These are phyloP conservation scores for Lepidocolaptes lacrymiger DNA, from an alignment of 2,797 vertebrate species.

Conservation along the genomic window DNA sequence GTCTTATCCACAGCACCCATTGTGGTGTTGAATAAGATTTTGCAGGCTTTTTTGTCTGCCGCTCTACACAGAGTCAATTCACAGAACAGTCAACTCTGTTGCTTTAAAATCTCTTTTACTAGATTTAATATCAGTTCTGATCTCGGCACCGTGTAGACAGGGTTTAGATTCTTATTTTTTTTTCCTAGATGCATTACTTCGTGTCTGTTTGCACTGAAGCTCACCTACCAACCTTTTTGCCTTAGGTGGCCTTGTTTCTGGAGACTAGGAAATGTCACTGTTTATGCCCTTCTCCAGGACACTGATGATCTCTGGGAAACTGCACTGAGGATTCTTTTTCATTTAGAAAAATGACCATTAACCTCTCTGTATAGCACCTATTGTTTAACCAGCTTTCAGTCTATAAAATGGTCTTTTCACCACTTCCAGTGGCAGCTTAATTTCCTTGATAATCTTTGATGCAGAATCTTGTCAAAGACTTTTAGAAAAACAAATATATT, in stretches of 20 bases:
- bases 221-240: not conserved
- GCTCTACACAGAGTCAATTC: not conserved
- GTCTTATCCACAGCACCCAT: not conserved
- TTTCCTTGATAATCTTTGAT: not conserved
- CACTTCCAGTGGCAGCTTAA: not conserved
- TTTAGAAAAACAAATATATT: not conserved
- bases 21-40: not conserved
- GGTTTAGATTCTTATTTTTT: not conserved
- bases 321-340: not conserved
- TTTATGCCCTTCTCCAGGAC: not conserved
- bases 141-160: not conserved
- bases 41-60: not conserved
- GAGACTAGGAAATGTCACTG: not conserved
- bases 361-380: not conserved
- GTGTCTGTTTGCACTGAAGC: not conserved
- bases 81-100: not conserved
- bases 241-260: not conserved
- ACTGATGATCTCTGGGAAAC: not conserved
- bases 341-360: not conserved
- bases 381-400: not conserved
- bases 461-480: not conserved
- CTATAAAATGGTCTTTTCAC: not conserved
- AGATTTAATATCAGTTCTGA: not conserved
- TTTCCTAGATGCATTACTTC: not conserved
- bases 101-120: not conserved